Base-by-base conservation (phyloP, 1,140 invertebrate species). In the Aphis craccivora region DNA sequence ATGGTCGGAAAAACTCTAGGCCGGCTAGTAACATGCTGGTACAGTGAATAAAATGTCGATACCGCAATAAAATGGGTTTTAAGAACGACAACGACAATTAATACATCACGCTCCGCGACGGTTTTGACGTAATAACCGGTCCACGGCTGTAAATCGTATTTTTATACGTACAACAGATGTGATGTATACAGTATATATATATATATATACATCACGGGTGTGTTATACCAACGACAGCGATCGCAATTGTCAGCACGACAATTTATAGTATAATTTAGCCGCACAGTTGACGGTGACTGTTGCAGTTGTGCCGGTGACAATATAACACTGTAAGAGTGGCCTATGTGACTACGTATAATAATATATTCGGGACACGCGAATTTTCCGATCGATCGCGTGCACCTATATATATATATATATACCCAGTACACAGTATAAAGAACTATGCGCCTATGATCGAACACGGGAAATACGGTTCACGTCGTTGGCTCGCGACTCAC, bases 311-410 rank as follows among this genome's bases (percentile, higher is more conserved):
- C 5, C 22, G 5, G n/a, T 35, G 11, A 18, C 30, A 20, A 5
- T 23, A 11, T 23, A 11, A 40, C 40, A 86, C 25, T 25, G 83
- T 84, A 43, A 87, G 48, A 67, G 60, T 67, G 60, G 60, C 30
- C 55, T 18, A n/a, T 18, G 6, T 5, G 14, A 87, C 84, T 20
- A 84, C 8, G 4, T 60, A 67, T 14, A 14, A 67, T 30, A 67
- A 76, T 14, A 45, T 11, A 35, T 22, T 23, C 48, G 87, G n/a
- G 87, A 35, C 18, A 88, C 87, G 87, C 87, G 48, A 88, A 88
- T 88, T 88, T 88, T 88, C 87, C 87, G 87, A 88, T 51, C 87
- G 87, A 88, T 88, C 37, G 87, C 48, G 18, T 22, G 45, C 14
- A 8, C 30, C 30, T 60, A 51, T 1, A 55, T 9, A 55, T 55